These are phyloP conservation scores for Cydia amplana DNA, from an alignment of 1,140 invertebrate genomes.

Conservation along the genomic window DNA sequence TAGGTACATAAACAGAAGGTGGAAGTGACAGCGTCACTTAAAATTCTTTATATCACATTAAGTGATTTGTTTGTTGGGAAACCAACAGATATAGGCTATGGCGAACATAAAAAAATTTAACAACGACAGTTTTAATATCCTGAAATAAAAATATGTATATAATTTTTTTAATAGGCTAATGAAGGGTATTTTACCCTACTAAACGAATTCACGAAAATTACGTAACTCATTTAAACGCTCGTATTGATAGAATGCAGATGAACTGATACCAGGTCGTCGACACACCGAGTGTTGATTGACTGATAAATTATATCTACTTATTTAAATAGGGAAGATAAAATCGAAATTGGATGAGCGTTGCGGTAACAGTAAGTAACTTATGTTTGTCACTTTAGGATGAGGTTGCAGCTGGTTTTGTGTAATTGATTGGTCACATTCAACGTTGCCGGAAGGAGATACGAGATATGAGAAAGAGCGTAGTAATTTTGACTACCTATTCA, in stretches of 20 bases:
- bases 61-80: too few relatives aligned
- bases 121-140: too few relatives aligned
- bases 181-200: not conserved
- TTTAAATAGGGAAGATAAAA: slow-evolving; percentile 31
- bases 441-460: not conserved
- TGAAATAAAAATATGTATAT: too few relatives aligned
- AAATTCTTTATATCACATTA: too few relatives aligned
- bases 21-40: too few relatives aligned
- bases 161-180: too few relatives aligned
- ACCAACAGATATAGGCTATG: too few relatives aligned
- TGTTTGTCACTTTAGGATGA: not conserved
- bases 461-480: not conserved
- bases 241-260: slow-evolving; percentile 26
- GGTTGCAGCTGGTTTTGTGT: not conserved
- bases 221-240: slow-evolving; percentile 18
- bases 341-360: slow-evolving; percentile 12
- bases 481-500: not conserved
- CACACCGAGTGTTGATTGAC: slow-evolving; percentile 14
- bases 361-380: not conserved
- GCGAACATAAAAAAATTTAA: too few relatives aligned
- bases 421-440: not conserved
- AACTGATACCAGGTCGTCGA: slow-evolving; percentile 19
- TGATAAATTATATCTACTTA: slow-evolving; percentile 21
- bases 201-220: not conserved
- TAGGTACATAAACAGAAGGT: too few relatives aligned